phyloP scores from a whole-genome alignment of 2,888 invertebrate genomes.

The Eupithecia exiguata region DNA sequence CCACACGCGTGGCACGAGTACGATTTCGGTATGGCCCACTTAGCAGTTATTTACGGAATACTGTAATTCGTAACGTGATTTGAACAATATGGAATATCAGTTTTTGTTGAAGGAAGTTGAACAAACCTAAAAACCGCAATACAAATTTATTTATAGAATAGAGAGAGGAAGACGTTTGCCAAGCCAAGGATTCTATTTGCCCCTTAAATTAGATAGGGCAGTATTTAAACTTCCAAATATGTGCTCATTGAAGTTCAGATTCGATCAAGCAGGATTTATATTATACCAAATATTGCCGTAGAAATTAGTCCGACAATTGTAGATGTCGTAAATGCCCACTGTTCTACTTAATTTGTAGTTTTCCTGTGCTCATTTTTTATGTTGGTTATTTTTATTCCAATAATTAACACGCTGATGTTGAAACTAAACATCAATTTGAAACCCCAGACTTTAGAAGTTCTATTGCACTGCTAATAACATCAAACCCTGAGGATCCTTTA shows the following conservation, averaged over 20 bases:
- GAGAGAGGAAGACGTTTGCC: not conserved
- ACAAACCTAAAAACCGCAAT: not conserved
- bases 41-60: conserved; percentile 45
- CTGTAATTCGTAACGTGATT: conserved; percentile 11
- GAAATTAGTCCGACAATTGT: not conserved
- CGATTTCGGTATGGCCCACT: conserved; percentile 57
- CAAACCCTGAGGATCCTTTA: conserved; percentile 19
- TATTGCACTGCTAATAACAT: conserved; percentile 12
- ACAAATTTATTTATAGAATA: not conserved
- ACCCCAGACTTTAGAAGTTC: not conserved
- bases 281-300: not conserved
- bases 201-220: not conserved
- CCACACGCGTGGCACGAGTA: conserved; percentile 59
- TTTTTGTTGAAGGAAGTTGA: not conserved
- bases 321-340: not conserved
- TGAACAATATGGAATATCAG: conserved; percentile 8
- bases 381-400: not conserved
- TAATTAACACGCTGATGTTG: not conserved
- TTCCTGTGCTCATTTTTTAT: not conserved
- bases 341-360: not conserved
- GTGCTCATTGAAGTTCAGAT: not conserved
- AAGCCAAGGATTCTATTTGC: not conserved
- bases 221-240: not conserved
- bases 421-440: not conserved
- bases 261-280: not conserved